Evolutionary conservation across 2,888 invertebrate genomes (phyloP).

Genomic region (Keiferia lycopersicella): DNA sequence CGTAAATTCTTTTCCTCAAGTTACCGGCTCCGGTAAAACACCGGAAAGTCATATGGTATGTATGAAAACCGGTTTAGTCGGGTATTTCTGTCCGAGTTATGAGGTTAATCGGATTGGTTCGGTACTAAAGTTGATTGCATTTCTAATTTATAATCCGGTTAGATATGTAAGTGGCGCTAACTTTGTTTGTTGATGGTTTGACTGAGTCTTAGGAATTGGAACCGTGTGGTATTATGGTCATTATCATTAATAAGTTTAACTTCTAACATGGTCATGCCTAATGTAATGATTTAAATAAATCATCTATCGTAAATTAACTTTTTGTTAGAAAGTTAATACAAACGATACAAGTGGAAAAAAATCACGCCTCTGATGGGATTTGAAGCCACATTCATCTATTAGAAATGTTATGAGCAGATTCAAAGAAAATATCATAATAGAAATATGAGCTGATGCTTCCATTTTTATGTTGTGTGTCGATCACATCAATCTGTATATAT

Average conservation of each 20-base stretch:
- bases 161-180: slow-evolving; percentile 2
- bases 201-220: background rate
- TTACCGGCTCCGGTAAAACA: too few species aligned
- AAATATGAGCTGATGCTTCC: background rate
- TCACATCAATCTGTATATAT: too few species aligned
- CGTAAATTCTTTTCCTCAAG: too few species aligned
- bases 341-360: too few species aligned
- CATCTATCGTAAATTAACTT: too few species aligned
- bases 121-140: slow-evolving; percentile 15
- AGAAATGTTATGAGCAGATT: too few species aligned
- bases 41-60: too few species aligned
- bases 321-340: too few species aligned
- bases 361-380: too few species aligned
- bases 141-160: slow-evolving; percentile 10
- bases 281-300: background rate
- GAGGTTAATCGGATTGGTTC: slow-evolving; percentile 18
- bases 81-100: background rate
- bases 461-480: too few species aligned
- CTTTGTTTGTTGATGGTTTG: background rate
- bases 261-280: background rate
- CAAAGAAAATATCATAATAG: too few species aligned
- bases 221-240: background rate
- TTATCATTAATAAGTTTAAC: background rate
- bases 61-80: background rate
- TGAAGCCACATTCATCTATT: too few species aligned